Conservation (phyloP, 2,113 vertebrate species). For the Lophochroa leadbeateri region DNA sequence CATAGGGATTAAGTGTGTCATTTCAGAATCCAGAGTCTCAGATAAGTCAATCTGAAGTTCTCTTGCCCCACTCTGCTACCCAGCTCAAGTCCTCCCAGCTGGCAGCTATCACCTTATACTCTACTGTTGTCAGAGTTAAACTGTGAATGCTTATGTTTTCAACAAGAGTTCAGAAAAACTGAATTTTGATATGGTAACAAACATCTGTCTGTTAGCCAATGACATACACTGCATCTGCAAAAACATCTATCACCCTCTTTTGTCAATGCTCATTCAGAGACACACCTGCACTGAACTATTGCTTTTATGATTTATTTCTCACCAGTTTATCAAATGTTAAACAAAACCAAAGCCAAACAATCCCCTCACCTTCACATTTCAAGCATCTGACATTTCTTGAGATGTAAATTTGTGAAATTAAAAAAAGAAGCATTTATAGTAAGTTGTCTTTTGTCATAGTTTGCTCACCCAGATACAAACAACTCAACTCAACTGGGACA, state of each 20-base stretch:
- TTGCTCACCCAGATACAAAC: neutral
- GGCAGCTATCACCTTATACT: neutral
- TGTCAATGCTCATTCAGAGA: slow-evolving; percentile 7
- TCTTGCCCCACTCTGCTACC: neutral
- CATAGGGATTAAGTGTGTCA: neutral
- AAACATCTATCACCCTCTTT: neutral
- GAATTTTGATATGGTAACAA: neutral
- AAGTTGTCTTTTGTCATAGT: neutral
- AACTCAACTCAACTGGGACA: neutral
- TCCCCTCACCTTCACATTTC: neutral
- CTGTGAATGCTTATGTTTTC: neutral
- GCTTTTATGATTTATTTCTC: slow-evolving; percentile 27
- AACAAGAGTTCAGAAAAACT: neutral
- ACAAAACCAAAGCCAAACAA: slow-evolving; percentile 25
- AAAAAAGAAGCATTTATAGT: slow-evolving; percentile 18
- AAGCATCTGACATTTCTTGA: neutral
- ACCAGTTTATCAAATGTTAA: neutral
- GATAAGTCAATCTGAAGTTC: neutral
- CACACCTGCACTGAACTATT: neutral
- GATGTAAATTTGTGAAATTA: neutral
- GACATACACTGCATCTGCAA: neutral
- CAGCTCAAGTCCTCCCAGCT: neutral
- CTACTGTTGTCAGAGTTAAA: neutral
- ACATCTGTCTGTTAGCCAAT: neutral
- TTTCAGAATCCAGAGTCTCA: neutral